A percentile compares a stretch with the other conserved stretches of the same genome.
Conservation (phyloP, 2,888 invertebrate species). For the Drosophila setosimentum region DNA sequence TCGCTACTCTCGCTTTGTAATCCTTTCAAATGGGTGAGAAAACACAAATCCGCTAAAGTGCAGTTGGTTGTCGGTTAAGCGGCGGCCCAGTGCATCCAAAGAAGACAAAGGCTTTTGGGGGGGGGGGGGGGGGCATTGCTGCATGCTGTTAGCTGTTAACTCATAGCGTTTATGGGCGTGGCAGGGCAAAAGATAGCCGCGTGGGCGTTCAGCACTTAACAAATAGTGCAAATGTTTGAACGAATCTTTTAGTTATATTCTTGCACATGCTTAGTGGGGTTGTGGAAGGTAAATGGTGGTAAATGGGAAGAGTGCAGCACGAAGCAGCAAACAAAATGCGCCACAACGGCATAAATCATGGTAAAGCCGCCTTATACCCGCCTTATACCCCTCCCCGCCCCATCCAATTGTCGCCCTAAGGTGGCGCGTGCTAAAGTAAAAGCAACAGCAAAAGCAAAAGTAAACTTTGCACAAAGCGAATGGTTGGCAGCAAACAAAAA, state of each 20-base stretch:
- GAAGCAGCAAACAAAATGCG: constrained; percentile 59
- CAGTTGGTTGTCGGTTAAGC: constrained; percentile 69
- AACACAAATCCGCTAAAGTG: constrained; percentile 79
- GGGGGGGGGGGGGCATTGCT: constrained; percentile 1
- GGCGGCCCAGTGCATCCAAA: constrained; percentile 25
- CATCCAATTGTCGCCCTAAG: neutral
- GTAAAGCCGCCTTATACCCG: constrained; percentile 40
- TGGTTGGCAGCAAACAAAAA: constrained; percentile 37
- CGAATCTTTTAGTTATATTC: constrained; percentile 73
- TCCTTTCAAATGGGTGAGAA: constrained; percentile 78
- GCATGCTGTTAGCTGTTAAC: constrained; percentile 2
- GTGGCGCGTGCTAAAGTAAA: constrained; percentile 55
- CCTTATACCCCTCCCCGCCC: neutral
- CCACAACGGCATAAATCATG: constrained; percentile 70
- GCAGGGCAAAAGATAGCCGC: constrained; percentile 16
- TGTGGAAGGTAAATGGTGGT: neutral
- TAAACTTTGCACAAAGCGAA: constrained; percentile 63
- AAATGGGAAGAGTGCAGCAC: constrained; percentile 41
- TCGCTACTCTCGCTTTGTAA: constrained; percentile 66
- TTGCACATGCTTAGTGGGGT: constrained; percentile 18
- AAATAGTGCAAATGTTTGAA: constrained; percentile 74
- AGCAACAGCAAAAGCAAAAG: constrained; percentile 50
- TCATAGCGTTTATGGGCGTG: constrained; percentile 7
- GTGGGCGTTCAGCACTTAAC: constrained; percentile 65
- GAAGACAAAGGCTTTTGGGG: constrained; percentile 26